Evolutionary conservation across 2,888 invertebrate species (phyloP).

Genomic region (Pseudococcus jackbeardsleyi): DNA sequence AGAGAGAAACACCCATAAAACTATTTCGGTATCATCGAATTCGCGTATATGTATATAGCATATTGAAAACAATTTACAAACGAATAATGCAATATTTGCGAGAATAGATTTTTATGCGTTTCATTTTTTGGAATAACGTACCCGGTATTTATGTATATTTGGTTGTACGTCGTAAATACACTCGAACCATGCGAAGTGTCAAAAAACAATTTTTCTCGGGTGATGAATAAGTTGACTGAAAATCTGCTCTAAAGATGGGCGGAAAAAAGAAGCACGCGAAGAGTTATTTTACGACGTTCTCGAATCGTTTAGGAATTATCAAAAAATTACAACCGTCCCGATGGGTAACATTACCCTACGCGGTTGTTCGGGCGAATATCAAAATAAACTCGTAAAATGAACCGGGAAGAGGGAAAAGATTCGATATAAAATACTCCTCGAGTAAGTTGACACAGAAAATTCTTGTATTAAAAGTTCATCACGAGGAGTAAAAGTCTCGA

Average conservation of each 20-base stretch:
- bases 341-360: constrained; percentile 10
- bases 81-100: constrained; percentile 8
- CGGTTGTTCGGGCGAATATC: not conserved
- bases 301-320: constrained; percentile 12
- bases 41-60: not conserved
- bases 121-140: not conserved
- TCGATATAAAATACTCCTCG: constrained; percentile 4
- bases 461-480: not conserved
- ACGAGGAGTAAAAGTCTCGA: constrained; percentile 6
- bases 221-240: not conserved
- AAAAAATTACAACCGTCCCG: constrained; percentile 36
- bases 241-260: not conserved
- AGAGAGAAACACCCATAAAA: constrained; percentile 3
- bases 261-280: not conserved
- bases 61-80: constrained; percentile 48
- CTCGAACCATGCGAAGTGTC: not conserved
- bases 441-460: not conserved
- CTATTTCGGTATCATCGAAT: not conserved
- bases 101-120: constrained; percentile 34
- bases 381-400: constrained; percentile 28
- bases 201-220: constrained; percentile 6
- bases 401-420: not conserved
- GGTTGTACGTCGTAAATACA: not conserved
- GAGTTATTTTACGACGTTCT: constrained; percentile 12
- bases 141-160: not conserved